A percentile compares a stretch with the other conserved stretches of the same genome.
Evolutionary conservation across 2,797 vertebrate genomes (phyloP).

Genomic region (Morelia viridis): DNA sequence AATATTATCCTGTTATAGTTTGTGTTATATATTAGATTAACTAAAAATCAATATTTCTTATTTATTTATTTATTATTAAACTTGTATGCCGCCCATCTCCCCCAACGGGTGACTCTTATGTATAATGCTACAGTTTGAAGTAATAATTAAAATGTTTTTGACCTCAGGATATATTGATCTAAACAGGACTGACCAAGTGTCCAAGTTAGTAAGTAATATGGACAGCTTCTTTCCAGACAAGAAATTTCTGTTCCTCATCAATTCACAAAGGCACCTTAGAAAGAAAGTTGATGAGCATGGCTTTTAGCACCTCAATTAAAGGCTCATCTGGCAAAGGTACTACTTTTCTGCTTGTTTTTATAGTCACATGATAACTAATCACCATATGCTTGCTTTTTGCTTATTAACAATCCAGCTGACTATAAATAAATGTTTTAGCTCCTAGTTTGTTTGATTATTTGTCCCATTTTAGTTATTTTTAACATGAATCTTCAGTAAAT

Average conservation of each 20-base stretch:
- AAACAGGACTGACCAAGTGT: neutral
- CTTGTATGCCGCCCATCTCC: no score
- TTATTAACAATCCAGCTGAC: neutral
- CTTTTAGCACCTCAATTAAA: slow-evolving; percentile 19
- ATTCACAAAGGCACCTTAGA: slow-evolving; percentile 22
- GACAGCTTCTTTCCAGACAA: slow-evolving; percentile 20
- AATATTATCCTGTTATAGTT: neutral
- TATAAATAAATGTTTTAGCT: slow-evolving; percentile 1
- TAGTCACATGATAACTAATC: neutral
- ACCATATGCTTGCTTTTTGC: neutral
- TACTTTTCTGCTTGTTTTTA: slow-evolving; percentile 14
- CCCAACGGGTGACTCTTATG: no score
- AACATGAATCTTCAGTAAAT: neutral
- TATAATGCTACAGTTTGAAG: neutral
- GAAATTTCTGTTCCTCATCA: slow-evolving; percentile 17
- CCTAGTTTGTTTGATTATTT: neutral
- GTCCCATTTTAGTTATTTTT: neutral
- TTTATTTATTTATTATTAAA: no score
- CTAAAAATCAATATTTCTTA: no score
- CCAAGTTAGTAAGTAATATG: slow-evolving; percentile 22
- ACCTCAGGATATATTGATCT: neutral
- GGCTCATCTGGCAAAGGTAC: slow-evolving; percentile 7
- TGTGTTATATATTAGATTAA: no score
- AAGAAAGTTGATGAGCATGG: neutral
- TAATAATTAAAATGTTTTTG: neutral